Evolutionary conservation across 2,113 vertebrate species (phyloP), one percentile per base, ranked within the genome.

Genomic region (Passer montanus): DNA sequence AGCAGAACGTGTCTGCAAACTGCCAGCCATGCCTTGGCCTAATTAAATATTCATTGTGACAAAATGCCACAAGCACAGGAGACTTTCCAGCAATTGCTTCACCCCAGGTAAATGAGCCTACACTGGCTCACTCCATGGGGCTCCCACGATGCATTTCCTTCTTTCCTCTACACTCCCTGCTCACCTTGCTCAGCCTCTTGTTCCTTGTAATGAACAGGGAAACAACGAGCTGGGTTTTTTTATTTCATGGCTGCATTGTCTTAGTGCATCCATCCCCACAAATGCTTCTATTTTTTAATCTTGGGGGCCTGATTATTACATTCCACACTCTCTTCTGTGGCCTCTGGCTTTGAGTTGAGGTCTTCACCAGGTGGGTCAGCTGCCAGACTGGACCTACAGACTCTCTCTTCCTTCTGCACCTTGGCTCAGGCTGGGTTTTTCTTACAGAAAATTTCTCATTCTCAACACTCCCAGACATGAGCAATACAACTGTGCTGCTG

Each of bases 1-100:
- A 60, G 69, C 66, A 79, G 30, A 76, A 43, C 0, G 0, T n/a
- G 41, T 64, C 47, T 92, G 78, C 75, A 93, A 86, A 88, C 31
- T 3, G 1, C 50, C 63, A 91, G 93, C 43, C 7, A 0, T 2
- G 10, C 84, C 90, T 66, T 22, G 67, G 56, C 62, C 55, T 88
- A n/a, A 86, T 91, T 47, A 94, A 96, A 91, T 87, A 96, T 93
- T 94, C 39, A 95, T 91, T 30, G 78, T 52, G 63, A 95, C 90
- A 95, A 96, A 96, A 86, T 41, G 50, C 33, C 84, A 78, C 47
- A 56, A 84, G 52, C 76, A 72, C 85, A 56, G 39, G 92, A 94
- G 87, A 85, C 15, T 84, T 97, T 74, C 58, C 93, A 84, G 64
- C 0, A 0, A 67, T 44, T 44, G 17, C 79, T 77, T 80, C 87